These are phyloP conservation scores for Molossus alvarezi DNA, from an alignment of 2,797 vertebrate species.

Conservation along the genomic window DNA sequence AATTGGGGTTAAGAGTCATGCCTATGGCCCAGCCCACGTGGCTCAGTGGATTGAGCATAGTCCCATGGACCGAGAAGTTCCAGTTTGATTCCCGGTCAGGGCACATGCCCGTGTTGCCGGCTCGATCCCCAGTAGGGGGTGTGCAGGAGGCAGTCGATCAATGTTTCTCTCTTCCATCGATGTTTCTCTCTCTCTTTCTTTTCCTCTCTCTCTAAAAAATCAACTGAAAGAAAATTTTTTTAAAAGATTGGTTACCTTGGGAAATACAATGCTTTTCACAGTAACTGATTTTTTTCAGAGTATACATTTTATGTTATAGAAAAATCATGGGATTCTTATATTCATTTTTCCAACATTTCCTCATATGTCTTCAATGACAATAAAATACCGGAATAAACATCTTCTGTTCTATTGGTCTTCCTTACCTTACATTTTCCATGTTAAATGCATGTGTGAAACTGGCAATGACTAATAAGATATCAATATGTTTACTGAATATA, in stretches of 20 bases:
- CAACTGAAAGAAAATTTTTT: too few relatives aligned
- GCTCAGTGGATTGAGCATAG: too few relatives aligned
- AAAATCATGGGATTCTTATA: background rate
- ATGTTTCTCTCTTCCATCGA: too few relatives aligned
- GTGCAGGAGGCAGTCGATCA: too few relatives aligned
- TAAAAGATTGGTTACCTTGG: background rate
- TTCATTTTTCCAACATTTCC: background rate
- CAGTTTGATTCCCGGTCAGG: too few relatives aligned
- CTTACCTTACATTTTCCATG: constrained; percentile 19
- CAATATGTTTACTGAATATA: background rate
- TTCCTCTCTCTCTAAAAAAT: too few relatives aligned
- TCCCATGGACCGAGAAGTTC: too few relatives aligned
- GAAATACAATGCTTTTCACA: background rate
- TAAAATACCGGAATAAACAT: background rate
- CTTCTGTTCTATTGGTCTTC: background rate
- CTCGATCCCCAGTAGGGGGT: too few relatives aligned
- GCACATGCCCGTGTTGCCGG: too few relatives aligned
- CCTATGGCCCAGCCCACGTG: background rate
- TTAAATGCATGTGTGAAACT: constrained; percentile 13
- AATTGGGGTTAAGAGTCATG: background rate
- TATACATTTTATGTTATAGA: background rate
- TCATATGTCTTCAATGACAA: background rate
- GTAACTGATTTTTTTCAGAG: background rate
- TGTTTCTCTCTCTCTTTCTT: too few relatives aligned
- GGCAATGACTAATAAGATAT: background rate